Evolutionary conservation across 2,888 invertebrate genomes (phyloP).

Genomic region (Coleophora flavipennella): DNA sequence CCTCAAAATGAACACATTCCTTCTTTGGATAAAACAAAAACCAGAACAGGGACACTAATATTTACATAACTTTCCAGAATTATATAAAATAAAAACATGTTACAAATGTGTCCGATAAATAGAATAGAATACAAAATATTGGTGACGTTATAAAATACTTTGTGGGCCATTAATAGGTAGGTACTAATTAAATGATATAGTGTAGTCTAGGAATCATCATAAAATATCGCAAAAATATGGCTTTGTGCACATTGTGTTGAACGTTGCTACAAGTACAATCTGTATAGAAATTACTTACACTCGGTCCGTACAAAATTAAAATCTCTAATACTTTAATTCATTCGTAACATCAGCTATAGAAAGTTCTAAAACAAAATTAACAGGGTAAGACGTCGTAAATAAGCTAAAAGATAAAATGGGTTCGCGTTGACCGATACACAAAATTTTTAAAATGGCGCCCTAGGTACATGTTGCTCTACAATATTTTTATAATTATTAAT

Average conservation of each 20-base stretch:
- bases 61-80: slow-evolving; percentile 14
- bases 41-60: slow-evolving; percentile 41
- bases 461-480: slow-evolving; percentile 27
- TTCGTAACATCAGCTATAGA: too few relatives aligned
- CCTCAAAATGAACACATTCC: slow-evolving; percentile 61
- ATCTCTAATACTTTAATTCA: too few relatives aligned
- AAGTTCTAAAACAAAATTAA: too few relatives aligned
- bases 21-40: slow-evolving; percentile 60
- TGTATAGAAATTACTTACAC: too few relatives aligned
- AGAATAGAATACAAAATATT: slow-evolving; percentile 5
- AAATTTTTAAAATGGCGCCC: slow-evolving; percentile 14
- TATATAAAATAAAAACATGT: slow-evolving; percentile 9
- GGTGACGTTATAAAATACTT: slow-evolving; percentile 3
- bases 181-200: background rate
- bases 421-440: background rate
- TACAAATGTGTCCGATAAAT: slow-evolving; percentile 25
- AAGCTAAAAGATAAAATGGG: too few relatives aligned
- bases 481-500: slow-evolving; percentile 32
- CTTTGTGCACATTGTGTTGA: background rate
- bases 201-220: slow-evolving; percentile 8
- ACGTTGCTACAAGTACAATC: background rate
- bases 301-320: too few relatives aligned
- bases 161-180: slow-evolving; percentile 1
- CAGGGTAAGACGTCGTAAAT: too few relatives aligned
- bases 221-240: slow-evolving; percentile 7